Percentiles rank a stretch among this genome's conserved stretches.
Evolutionary conservation across 2,113 vertebrate genomes (phyloP).

Genomic region (Camelus dromedarius): DNA sequence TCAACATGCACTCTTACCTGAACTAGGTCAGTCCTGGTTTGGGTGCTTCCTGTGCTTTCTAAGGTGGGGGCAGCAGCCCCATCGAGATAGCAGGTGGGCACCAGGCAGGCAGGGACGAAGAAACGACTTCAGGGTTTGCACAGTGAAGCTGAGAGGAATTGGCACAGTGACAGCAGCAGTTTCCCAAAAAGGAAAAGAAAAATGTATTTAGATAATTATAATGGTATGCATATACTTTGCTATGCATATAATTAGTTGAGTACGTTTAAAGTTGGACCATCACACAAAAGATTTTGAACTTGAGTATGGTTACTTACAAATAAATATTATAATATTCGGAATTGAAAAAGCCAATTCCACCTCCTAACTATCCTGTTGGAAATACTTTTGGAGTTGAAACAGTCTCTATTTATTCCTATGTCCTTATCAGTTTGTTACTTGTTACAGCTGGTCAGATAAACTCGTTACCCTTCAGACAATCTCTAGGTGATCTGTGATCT

Average conservation of each 20-base stretch:
- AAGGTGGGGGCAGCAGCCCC: constrained; percentile 90
- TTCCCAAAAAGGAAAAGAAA: not conserved
- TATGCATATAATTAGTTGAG: not conserved
- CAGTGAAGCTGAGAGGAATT: not conserved
- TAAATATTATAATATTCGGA: not conserved
- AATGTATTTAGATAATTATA: not conserved
- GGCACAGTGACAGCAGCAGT: not conserved
- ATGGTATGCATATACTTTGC: not conserved
- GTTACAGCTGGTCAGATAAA: not conserved
- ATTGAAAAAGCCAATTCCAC: not conserved
- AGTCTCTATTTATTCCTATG: not conserved
- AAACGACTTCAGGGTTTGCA: constrained; percentile 86
- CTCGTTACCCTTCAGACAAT: not conserved
- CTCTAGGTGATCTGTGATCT: not conserved
- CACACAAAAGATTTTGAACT: not conserved
- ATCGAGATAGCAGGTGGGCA: constrained; percentile 90
- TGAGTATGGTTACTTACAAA: not conserved
- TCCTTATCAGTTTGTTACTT: not conserved
- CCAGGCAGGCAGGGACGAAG: constrained; percentile 90
- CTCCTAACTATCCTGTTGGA: not conserved
- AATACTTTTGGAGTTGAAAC: not conserved
- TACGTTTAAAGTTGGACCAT: not conserved
- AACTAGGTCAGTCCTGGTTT: constrained; percentile 90
- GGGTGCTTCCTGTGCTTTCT: constrained; percentile 91
- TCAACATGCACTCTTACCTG: constrained; percentile 85